Percentiles rank a stretch among this genome's conserved stretches.
Evolutionary conservation across 2,888 invertebrate genomes (phyloP).

Genomic region (Erannis defoliaria): DNA sequence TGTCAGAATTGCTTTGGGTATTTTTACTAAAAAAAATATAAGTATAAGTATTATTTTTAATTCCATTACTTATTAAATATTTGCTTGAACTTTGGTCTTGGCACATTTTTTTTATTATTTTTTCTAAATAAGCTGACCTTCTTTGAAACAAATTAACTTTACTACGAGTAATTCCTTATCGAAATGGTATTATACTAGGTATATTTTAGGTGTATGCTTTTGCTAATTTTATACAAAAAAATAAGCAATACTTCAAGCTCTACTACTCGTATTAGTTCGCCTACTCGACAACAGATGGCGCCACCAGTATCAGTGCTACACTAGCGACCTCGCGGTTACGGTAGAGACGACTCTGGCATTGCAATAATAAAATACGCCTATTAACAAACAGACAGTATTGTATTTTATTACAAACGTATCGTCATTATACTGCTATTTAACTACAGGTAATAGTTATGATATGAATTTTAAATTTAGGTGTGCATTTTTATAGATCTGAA

Average conservation of each 20-base stretch:
- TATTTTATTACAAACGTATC: constrained; percentile 4
- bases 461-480: background rate
- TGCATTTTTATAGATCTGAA: background rate
- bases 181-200: too few species aligned
- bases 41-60: background rate
- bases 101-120: too few species aligned
- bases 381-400: constrained; percentile 9
- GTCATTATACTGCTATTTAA: constrained; percentile 13
- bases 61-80: background rate
- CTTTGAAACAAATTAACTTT: too few species aligned
- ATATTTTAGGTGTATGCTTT: too few species aligned
- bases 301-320: constrained; percentile 39
- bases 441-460: background rate
- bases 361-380: constrained; percentile 7
- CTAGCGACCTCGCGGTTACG: background rate
- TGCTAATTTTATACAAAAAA: too few species aligned
- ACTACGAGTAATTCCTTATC: too few species aligned
- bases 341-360: constrained; percentile 9
- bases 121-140: too few species aligned
- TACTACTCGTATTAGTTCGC: constrained; percentile 44
- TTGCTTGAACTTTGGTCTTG: too few species aligned
- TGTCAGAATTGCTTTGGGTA: too few species aligned
- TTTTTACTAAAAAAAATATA: background rate
- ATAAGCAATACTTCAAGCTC: too few species aligned
- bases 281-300: constrained; percentile 73